A percentile compares a stretch with the other conserved stretches of the same genome.
These are phyloP conservation scores for Bombus ignitus DNA, from an alignment of 1,140 invertebrate species.

Conservation along the genomic window DNA sequence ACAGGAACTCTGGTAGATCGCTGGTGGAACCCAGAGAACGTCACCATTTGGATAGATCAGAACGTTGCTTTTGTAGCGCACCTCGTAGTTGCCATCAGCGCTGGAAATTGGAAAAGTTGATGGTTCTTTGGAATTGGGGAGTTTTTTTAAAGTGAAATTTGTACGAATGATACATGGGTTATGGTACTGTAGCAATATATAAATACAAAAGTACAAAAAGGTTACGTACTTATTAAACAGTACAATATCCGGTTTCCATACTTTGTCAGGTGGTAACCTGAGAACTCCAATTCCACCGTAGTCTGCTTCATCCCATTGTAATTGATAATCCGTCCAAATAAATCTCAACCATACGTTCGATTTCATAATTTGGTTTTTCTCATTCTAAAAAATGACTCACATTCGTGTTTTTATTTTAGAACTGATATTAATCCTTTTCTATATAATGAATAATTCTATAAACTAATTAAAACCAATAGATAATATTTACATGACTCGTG, in stretches of 20 bases:
- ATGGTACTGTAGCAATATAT: no score
- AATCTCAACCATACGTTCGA: constrained; percentile 98
- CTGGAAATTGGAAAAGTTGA: constrained; percentile 81
- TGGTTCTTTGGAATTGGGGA: no score
- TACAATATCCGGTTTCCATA: constrained; percentile 99
- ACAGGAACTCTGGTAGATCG: constrained; percentile 99
- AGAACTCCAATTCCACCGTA: constrained; percentile 98
- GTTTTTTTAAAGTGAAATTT: no score
- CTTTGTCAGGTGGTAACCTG: constrained; percentile 97
- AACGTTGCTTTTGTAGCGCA: constrained; percentile 98
- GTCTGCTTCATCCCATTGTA: constrained; percentile 98
- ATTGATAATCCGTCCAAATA: constrained; percentile 99
- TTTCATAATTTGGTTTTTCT: constrained; percentile 99
- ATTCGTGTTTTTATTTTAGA: no score
- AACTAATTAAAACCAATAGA: no score
- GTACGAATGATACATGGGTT: no score
- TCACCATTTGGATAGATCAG: constrained; percentile 96
- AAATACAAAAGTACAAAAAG: no score
- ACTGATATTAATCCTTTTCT: no score
- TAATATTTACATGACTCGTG: no score
- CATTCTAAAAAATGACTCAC: constrained; percentile 89
- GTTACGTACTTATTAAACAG: constrained; percentile 98
- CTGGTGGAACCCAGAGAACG: constrained; percentile 98
- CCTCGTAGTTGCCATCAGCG: constrained; percentile 98
- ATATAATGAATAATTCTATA: no score